Base-by-base conservation (phyloP, 2,797 vertebrate species). In the Anguilla anguilla region DNA sequence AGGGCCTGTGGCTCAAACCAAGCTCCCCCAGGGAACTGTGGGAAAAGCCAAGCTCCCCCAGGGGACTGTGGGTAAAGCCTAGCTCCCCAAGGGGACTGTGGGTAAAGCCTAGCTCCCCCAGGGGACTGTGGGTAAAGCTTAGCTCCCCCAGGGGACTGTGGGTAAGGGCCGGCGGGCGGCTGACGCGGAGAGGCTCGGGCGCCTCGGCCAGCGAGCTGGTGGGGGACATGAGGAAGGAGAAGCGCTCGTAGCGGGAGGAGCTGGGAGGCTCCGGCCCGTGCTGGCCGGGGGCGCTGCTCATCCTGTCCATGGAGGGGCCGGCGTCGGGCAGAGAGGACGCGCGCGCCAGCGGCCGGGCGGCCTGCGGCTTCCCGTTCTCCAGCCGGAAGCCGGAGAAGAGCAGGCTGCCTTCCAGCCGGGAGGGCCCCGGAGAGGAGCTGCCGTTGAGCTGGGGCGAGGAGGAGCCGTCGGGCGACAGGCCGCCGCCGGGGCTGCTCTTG, bases 401-500 rank as follows among this genome's bases (percentile, higher is more conserved):
- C 88, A 98, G 43, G 2, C 98, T 99, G 92, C 93, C 96, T 83
- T 97, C 97, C 9, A 99, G 94, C 0, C 98, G 97, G 0, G 98
- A 99, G 91, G 94, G 88, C 55, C 57, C 85, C 86, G 0, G 0
- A 0, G 0, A 3, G 79, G 0, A 85, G 19, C 51, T 88, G 81
- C 87, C 95, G n/a, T 94, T 97, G 87, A 91, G 90, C 61, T 91
- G 84, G 0, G 89, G 82, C 0, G 94, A 92, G n/a, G 94, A 89
- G n/a, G 92, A 64, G 0, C 95, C 91, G 9, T 96, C 90, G 0
- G 91, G 86, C 87, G 94, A 93, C 81, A 93, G 92, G 84, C 93
- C 25, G 28, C 39, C 39, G 51, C 55, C 87, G 3, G 91, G 35
- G 0, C 91, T 89, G 88, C 90, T 0, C 87, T 91, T 91, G 89